Conservation (phyloP, 2,888 invertebrate species). For the Polydrusus cervinus region DNA sequence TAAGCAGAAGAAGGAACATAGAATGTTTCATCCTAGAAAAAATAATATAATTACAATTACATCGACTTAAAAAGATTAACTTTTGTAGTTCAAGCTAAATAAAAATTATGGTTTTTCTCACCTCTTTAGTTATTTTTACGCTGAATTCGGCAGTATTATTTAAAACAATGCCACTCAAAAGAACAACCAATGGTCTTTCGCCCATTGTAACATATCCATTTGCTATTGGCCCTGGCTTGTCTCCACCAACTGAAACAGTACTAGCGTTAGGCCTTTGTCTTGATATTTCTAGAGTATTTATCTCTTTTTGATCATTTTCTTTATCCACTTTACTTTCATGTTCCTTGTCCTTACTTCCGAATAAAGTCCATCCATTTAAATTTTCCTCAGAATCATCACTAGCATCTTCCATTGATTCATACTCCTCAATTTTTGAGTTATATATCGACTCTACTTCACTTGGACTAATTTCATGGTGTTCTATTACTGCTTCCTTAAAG, state of each 20-base stretch:
- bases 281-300: background rate
- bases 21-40: constrained; percentile 33
- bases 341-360: background rate
- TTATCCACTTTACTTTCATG: background rate
- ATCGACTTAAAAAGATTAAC: background rate
- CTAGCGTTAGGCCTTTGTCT: no score
- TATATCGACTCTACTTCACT: constrained; percentile 48
- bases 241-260: background rate
- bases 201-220: background rate
- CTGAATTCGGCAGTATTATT: constrained; percentile 43
- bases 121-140: constrained; percentile 36
- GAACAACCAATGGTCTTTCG: background rate
- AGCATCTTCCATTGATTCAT: constrained; percentile 29
- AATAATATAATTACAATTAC: background rate
- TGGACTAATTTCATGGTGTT: constrained; percentile 24
- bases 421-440: constrained; percentile 37
- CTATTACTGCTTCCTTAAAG: background rate
- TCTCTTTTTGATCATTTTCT: background rate
- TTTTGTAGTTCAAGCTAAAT: background rate
- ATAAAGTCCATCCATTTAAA: background rate
- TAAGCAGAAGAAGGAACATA: constrained; percentile 45
- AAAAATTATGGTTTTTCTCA: background rate
- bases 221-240: background rate
- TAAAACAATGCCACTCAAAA: constrained; percentile 30
- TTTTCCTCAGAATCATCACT: constrained; percentile 18